Percentiles rank a stretch among this genome's conserved stretches.
Evolutionary conservation across 2,888 invertebrate genomes (phyloP).

Genomic region (Drosophila rellima): DNA sequence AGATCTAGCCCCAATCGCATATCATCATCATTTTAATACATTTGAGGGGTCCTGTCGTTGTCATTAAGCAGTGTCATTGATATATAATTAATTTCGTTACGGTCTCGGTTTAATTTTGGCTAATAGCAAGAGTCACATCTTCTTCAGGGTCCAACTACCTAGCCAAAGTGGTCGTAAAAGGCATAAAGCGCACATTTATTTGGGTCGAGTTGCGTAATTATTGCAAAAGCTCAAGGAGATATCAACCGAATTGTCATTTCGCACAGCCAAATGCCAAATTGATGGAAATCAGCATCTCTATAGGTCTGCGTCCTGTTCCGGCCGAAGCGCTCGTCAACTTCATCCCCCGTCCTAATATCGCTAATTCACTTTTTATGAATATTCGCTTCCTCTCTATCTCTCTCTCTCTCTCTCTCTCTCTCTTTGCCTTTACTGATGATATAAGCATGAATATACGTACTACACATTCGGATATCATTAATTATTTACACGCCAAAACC

Average conservation of each 20-base stretch:
- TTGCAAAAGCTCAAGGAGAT: constrained; percentile 35
- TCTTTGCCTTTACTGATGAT: too few relatives aligned
- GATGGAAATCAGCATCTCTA: constrained; percentile 40
- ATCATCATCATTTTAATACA: constrained; percentile 4
- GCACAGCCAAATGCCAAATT: constrained; percentile 29
- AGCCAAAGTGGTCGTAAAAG: constrained; percentile 59
- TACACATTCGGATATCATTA: constrained; percentile 42
- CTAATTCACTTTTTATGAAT: constrained; percentile 61
- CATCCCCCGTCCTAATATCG: constrained; percentile 42
- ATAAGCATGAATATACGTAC: not conserved
- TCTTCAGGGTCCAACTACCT: constrained; percentile 22
- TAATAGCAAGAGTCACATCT: constrained; percentile 52
- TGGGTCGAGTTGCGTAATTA: constrained; percentile 64
- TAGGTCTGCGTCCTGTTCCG: constrained; percentile 11
- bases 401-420: not conserved
- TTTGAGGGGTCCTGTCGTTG: constrained; percentile 7
- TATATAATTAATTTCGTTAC: constrained; percentile 72
- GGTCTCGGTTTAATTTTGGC: constrained; percentile 58
- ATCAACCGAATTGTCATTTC: constrained; percentile 39
- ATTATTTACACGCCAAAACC: constrained; percentile 45
- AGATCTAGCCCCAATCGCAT: not conserved
- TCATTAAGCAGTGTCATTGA: constrained; percentile 69
- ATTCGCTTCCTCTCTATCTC: not conserved
- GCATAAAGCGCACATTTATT: constrained; percentile 66
- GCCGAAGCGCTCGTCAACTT: constrained; percentile 8